Conservation (phyloP, 2,113 vertebrate species). For the Mixornis gularis region DNA sequence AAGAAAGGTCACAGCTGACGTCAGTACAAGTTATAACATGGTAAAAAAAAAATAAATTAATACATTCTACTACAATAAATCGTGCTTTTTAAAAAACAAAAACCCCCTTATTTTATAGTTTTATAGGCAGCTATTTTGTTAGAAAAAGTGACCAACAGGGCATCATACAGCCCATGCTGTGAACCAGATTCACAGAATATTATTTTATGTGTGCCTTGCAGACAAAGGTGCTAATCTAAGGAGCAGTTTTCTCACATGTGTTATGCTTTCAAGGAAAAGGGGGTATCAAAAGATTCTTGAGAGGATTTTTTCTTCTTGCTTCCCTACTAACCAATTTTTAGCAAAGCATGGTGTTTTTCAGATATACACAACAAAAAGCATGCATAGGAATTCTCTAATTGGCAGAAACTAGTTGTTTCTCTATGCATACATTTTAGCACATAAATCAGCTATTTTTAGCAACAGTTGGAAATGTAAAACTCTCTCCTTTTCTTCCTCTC, state of each 20-base stretch:
- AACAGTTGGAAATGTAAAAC: background rate
- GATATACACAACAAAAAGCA: background rate
- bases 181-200: background rate
- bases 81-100: fast-evolving
- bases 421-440: background rate
- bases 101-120: background rate
- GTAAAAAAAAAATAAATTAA: background rate
- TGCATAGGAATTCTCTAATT: background rate
- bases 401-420: background rate
- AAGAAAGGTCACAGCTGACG: background rate
- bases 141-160: background rate
- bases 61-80: background rate
- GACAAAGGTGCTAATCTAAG: background rate
- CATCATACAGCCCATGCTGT: background rate
- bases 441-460: background rate
- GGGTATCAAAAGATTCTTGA: background rate
- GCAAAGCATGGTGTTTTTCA: background rate
- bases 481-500: background rate
- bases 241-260: background rate
- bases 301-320: background rate
- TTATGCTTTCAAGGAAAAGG: background rate
- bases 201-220: background rate
- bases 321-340: background rate
- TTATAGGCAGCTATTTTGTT: background rate
- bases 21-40: background rate